phyloP scores from a whole-genome alignment of 2,113 vertebrate species.

The Sorex araneus region DNA sequence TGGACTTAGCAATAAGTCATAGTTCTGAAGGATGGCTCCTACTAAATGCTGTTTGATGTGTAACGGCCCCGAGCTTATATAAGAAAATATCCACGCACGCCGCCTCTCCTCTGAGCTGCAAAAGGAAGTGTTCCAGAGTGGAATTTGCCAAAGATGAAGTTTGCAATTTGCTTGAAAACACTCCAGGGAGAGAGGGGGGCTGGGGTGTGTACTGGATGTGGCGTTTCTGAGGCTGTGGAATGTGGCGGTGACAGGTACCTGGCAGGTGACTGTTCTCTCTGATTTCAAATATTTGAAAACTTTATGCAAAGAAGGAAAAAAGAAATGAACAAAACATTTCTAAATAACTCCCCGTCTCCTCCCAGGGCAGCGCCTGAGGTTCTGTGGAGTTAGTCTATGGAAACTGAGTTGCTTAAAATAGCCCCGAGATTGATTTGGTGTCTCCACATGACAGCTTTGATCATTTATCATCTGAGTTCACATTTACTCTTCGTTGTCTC shows the following conservation, averaged over 20 bases:
- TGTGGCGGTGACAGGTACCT: not conserved
- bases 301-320: not conserved
- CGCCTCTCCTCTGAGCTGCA: too few species aligned
- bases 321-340: not conserved
- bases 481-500: constrained; percentile 37
- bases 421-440: constrained; percentile 80
- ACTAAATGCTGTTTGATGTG: too few species aligned
- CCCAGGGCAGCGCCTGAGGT: constrained; percentile 71
- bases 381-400: constrained; percentile 72
- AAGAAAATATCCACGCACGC: too few species aligned
- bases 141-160: too few species aligned
- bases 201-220: too few species aligned
- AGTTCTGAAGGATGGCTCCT: too few species aligned
- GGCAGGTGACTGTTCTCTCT: not conserved
- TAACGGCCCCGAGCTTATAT: too few species aligned
- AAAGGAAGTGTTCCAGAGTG: too few species aligned
- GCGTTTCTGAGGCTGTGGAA: not conserved
- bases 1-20: too few species aligned
- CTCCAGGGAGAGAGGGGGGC: not conserved
- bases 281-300: not conserved
- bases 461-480: constrained; percentile 67
- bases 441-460: constrained; percentile 69
- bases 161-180: not conserved
- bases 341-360: constrained; percentile 42
- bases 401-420: constrained; percentile 82